Evolutionary conservation across 2,888 invertebrate species (phyloP).

Genomic region (Acanthopleura granulata): DNA sequence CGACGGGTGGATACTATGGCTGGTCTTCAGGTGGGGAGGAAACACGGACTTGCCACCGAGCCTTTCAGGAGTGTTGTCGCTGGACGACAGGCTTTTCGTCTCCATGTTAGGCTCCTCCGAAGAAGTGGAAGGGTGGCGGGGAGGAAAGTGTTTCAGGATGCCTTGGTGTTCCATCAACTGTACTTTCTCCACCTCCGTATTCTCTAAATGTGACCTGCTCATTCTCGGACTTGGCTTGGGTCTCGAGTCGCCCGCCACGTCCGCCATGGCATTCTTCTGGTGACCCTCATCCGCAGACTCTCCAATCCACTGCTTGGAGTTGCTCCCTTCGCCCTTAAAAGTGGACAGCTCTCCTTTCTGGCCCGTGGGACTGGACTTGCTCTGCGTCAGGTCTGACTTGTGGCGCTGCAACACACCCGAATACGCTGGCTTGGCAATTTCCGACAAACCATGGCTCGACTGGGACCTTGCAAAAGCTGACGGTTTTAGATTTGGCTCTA

Average conservation of each 20-base stretch:
- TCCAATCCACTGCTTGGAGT: neutral
- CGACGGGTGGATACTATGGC: neutral
- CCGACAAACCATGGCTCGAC: constrained; percentile 58
- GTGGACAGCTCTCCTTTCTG: constrained; percentile 29
- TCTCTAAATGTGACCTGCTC: constrained; percentile 33
- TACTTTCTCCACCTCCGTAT: neutral
- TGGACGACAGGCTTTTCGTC: constrained; percentile 25
- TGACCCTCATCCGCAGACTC: neutral
- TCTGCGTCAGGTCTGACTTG: constrained; percentile 64
- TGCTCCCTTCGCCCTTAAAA: constrained; percentile 2
- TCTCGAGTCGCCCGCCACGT: constrained; percentile 28
- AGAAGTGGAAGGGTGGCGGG: constrained; percentile 32
- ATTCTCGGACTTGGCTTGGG: constrained; percentile 61
- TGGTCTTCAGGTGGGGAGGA: neutral
- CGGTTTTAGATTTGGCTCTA: constrained; percentile 61
- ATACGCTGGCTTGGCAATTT: constrained; percentile 51
- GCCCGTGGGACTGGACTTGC: constrained; percentile 27
- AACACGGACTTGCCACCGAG: constrained; percentile 9
- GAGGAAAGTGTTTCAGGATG: constrained; percentile 21
- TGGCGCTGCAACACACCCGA: constrained; percentile 56
- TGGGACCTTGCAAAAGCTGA: constrained; percentile 65
- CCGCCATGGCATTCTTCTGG: neutral
- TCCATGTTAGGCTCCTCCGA: constrained; percentile 30
- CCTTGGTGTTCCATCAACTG: constrained; percentile 8
- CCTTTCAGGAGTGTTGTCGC: constrained; percentile 9